Base-by-base conservation (phyloP, 1,140 invertebrate species). In the Formica exsecta region DNA sequence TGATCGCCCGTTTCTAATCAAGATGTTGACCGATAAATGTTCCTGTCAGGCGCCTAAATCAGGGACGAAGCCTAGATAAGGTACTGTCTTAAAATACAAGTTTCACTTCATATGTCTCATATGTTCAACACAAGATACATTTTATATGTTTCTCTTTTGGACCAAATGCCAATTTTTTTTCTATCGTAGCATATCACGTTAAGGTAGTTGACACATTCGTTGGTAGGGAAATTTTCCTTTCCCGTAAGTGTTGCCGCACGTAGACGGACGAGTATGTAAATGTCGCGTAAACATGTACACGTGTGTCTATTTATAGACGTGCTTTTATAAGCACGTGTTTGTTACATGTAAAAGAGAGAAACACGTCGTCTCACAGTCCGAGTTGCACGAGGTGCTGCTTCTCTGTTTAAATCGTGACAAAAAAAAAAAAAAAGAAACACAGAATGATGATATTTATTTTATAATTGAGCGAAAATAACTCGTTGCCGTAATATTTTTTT, bases 131-230 rank as follows among this genome's bases (percentile, higher is more conserved):
- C 48, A 51, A 51, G 4, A 76, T 73, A 59, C 74, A 87, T 92
- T 85, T 92, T 90, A 75, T 92, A 90, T 91, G 85, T 87, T 90
- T 87, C n/a, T 59, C 68, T 91, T 87, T 91, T 83, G 92, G 92
- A 93, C 92, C 92, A 93, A 93, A 92, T 92, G 86, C 77, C 86
- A 91, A 89, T 92, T 91, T 91, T 92, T 91, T 92, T 92, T 91
- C 86, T 90, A 88, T 83, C 77, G 73, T 85, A 89, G 48, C 74
- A 57, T 89, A 89, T 87, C 79, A 57, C 32, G 29, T 81, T 79
- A 68, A 66, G 38, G 38, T 70, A 75, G 57, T 62, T n/a, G 44
- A 64, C 36, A n/a, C 6, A 29, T 3, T 41, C 25, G 32, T 73
- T 36, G 41, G 32, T 62, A n/a, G 79, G 54, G 54, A 38, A 48